phyloP scores from a whole-genome alignment of 2,113 vertebrate genomes.

The Ornithorhynchus anatinus region DNA sequence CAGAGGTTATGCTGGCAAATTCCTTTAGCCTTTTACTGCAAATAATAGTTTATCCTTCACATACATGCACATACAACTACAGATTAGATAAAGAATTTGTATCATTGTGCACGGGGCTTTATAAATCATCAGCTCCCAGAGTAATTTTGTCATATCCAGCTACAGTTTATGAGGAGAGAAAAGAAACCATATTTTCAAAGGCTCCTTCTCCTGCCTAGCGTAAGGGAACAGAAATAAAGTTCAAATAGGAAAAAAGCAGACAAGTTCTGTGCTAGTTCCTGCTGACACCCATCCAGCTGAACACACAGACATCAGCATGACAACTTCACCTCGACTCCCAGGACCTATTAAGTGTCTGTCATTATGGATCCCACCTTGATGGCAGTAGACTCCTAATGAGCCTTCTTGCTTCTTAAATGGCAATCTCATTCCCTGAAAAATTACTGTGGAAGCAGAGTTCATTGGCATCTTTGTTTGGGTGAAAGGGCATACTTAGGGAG shows the following conservation, averaged over 20 bases:
- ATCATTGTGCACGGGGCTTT: not conserved
- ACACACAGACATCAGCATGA: not conserved
- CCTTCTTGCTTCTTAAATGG: too few species aligned
- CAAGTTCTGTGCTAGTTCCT: not conserved
- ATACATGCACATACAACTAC: not conserved
- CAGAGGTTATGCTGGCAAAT: slow-evolving; percentile 25
- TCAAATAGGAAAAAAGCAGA: not conserved
- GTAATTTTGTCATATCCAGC: not conserved
- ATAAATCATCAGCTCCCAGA: not conserved
- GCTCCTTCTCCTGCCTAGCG: not conserved
- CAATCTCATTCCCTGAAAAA: too few species aligned
- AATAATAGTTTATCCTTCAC: slow-evolving; percentile 3
- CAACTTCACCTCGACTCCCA: not conserved
- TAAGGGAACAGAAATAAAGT: not conserved
- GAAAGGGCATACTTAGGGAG: too few species aligned
- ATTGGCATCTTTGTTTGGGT: too few species aligned
- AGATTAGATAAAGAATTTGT: not conserved
- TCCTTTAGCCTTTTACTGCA: slow-evolving; percentile 13
- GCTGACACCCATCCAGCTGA: not conserved
- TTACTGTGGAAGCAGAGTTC: too few species aligned
- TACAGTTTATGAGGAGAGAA: not conserved
- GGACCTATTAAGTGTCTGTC: too few species aligned
- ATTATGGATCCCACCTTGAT: too few species aligned
- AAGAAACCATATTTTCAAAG: not conserved
- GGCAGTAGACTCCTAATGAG: too few species aligned